A percentile compares a stretch with the other conserved stretches of the same genome.
Conservation (phyloP, 2,113 vertebrate species). For the Parus major region DNA sequence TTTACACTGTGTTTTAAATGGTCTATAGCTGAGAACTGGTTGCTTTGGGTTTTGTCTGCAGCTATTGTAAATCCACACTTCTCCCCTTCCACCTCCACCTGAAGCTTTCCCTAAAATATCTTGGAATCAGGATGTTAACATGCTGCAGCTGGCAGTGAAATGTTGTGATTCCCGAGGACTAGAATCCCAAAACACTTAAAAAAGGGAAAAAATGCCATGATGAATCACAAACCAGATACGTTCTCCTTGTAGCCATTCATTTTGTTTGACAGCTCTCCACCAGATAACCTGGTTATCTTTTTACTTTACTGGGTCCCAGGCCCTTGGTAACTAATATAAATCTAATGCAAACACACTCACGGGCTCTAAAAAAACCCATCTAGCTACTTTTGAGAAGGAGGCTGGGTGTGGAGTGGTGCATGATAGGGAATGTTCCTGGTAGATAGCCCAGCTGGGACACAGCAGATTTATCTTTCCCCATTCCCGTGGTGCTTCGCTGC, state of each 20-base stretch:
- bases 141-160: background rate
- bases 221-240: background rate
- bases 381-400: background rate
- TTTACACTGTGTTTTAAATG: background rate
- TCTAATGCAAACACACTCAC: background rate
- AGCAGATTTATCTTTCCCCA: background rate
- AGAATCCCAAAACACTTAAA: background rate
- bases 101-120: background rate
- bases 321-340: constrained; percentile 3
- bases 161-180: background rate
- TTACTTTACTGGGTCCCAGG: background rate
- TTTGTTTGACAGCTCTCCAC: background rate
- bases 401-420: background rate
- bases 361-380: background rate
- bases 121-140: background rate
- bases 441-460: background rate
- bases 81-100: background rate
- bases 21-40: background rate
- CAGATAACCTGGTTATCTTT: background rate
- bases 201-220: background rate
- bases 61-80: background rate
- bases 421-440: background rate
- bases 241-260: background rate
- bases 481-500: background rate
- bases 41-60: background rate